A percentile compares a stretch with the other conserved stretches of the same genome.
These are phyloP conservation scores for Cassiopea andromeda DNA, from an alignment of 30 jellyfish, hydroid and myxozoan genomes.

Conservation along the genomic window DNA sequence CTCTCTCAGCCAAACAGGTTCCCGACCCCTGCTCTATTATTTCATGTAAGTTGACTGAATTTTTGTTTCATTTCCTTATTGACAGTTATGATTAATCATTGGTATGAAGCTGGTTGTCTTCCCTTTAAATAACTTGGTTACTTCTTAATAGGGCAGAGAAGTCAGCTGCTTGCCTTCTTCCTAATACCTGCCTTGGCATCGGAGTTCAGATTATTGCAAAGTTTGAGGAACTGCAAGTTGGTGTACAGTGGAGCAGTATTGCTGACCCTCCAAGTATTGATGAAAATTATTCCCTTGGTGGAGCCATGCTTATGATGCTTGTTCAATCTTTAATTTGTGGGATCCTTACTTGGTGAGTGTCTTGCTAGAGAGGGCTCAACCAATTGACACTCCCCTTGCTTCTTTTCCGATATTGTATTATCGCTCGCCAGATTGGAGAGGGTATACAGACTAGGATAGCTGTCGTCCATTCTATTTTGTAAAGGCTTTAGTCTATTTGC, in stretches of 20 bases:
- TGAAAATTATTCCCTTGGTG: conserved; percentile 80
- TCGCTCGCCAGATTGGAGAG: too few species aligned
- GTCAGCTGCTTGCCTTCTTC: conserved; percentile 94
- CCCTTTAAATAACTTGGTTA: background rate
- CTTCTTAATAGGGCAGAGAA: conserved; percentile 56
- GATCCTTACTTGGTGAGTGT: conserved; percentile 84
- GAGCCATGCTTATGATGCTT: conserved; percentile 66
- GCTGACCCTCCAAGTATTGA: conserved; percentile 72
- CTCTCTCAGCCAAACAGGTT: too few species aligned
- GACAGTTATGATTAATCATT: too few species aligned
- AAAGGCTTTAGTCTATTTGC: too few species aligned
- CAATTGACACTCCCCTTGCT: too few species aligned
- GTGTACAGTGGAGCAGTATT: conserved; percentile 75
- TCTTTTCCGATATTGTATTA: too few species aligned
- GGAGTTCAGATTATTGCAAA: conserved; percentile 81
- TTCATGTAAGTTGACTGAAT: too few species aligned
- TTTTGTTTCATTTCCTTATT: too few species aligned
- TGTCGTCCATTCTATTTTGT: too few species aligned
- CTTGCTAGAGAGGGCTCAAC: too few species aligned
- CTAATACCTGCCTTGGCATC: conserved; percentile 96
- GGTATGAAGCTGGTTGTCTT: background rate
- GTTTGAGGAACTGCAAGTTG: conserved; percentile 77
- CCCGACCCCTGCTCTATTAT: too few species aligned
- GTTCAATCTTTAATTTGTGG: conserved; percentile 77
- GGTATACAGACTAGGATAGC: too few species aligned